Conservation (phyloP, 2,113 vertebrate genomes). For the human region DNA sequence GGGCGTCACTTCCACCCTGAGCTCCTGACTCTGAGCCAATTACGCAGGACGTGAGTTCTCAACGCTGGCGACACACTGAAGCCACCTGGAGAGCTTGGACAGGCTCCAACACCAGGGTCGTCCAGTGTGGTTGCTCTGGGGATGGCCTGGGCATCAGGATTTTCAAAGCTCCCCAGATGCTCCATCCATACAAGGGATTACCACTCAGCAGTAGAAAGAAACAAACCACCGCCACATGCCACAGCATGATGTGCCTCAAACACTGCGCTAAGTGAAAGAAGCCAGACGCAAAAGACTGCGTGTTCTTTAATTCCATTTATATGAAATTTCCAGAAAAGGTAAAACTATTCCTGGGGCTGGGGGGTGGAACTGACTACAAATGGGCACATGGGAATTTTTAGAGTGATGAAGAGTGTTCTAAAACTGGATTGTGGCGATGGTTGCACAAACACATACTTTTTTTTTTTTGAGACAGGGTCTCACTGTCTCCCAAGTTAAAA, state of each 20-base stretch:
- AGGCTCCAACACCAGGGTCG: background rate
- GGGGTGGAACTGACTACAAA: background rate
- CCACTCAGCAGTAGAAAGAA: background rate
- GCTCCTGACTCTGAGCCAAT: background rate
- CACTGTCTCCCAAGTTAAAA: too few relatives aligned
- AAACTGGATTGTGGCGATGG: background rate
- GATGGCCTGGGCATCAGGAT: background rate
- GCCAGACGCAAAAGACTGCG: background rate
- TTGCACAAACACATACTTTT: background rate
- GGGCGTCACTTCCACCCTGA: background rate
- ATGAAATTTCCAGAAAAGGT: background rate
- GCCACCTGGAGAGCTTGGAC: background rate
- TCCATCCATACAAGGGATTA: background rate
- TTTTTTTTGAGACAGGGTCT: too few relatives aligned
- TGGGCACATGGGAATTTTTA: background rate
- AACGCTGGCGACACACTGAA: rapidly evolving
- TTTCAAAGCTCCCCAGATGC: background rate
- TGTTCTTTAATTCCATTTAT: background rate
- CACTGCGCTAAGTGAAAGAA: background rate
- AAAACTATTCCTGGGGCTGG: background rate
- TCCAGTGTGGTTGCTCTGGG: background rate
- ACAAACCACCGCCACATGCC: background rate
- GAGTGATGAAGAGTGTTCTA: background rate
- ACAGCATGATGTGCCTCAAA: background rate
- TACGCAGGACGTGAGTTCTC: rapidly evolving